Conservation (phyloP, 2,113 vertebrate genomes). For the Hepsetus odoe region DNA sequence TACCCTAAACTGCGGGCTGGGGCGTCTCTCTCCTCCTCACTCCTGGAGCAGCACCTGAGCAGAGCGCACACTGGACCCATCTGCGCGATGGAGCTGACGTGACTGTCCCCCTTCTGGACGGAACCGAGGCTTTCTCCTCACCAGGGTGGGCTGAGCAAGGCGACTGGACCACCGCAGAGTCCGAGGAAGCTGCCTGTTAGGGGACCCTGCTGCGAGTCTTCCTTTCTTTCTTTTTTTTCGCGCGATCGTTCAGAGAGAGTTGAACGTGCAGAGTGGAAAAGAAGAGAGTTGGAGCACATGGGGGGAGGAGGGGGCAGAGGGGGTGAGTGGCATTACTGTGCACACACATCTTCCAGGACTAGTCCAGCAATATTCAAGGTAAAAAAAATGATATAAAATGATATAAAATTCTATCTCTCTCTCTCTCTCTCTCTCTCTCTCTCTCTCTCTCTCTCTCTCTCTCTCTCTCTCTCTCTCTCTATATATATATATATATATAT, state of each 20-base stretch:
- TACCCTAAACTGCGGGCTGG: conserved; percentile 20
- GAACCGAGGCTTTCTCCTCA: not conserved
- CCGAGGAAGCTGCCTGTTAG: conserved; percentile 29
- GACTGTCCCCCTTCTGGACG: conserved; percentile 5
- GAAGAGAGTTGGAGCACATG: conserved; percentile 2
- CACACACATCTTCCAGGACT: conserved; percentile 12
- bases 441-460: too few species aligned
- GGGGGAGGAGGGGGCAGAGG: conserved; percentile 13
- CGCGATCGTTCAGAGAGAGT: conserved; percentile 48
- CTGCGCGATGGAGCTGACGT: conserved; percentile 19
- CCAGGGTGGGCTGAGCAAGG: not conserved
- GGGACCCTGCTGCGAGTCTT: conserved; percentile 42
- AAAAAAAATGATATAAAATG: too few species aligned
- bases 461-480: too few species aligned
- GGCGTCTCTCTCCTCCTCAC: conserved; percentile 34
- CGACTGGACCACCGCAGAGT: conserved; percentile 17
- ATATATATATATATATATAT: too few species aligned
- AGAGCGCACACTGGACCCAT: conserved; percentile 1
- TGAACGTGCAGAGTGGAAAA: conserved; percentile 15
- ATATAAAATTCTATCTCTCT: too few species aligned
- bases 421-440: too few species aligned
- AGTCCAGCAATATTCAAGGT: conserved; percentile 15
- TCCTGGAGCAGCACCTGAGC: conserved; percentile 37
- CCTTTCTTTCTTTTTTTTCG: too few species aligned
- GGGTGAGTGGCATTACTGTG: conserved; percentile 22